A percentile compares a stretch with the other conserved stretches of the same genome.
These are phyloP conservation scores for Leptonema lineaticorne DNA, from an alignment of 1,140 invertebrate genomes.

Conservation along the genomic window DNA sequence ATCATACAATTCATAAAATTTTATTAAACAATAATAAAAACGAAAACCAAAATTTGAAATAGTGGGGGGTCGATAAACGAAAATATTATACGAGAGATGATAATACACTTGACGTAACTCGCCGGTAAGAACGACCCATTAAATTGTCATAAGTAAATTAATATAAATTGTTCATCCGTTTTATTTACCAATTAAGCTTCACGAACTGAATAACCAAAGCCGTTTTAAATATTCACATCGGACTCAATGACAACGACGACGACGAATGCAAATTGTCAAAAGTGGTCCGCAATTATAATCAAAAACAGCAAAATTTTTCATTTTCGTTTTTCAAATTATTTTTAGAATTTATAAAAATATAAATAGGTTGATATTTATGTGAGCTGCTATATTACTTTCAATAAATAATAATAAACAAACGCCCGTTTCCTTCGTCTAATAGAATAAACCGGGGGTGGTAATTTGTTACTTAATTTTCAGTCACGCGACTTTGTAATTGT, in stretches of 20 bases:
- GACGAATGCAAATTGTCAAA: neutral
- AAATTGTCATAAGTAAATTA: neutral
- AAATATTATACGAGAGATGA: neutral
- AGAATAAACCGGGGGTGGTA: neutral
- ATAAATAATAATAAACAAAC: too few relatives aligned
- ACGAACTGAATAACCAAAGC: slow-evolving; percentile 2
- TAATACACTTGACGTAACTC: too few relatives aligned
- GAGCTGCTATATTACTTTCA: neutral
- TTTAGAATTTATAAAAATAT: neutral
- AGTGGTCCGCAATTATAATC: neutral
- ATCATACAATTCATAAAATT: too few relatives aligned
- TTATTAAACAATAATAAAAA: too few relatives aligned
- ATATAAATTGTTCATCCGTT: neutral
- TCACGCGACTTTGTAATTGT: neutral
- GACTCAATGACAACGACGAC: neutral
- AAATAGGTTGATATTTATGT: neutral
- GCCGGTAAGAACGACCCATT: neutral
- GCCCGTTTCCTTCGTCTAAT: too few relatives aligned
- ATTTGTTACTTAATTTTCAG: slow-evolving; percentile 12
- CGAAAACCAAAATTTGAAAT: too few relatives aligned
- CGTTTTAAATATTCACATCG: neutral
- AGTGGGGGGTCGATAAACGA: too few relatives aligned
- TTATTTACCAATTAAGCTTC: slow-evolving; percentile 3
- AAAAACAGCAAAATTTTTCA: neutral
- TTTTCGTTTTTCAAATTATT: neutral